phyloP scores from a whole-genome alignment of 92 coral and sea anemone genomes.

The Zoanthus sociatus region DNA sequence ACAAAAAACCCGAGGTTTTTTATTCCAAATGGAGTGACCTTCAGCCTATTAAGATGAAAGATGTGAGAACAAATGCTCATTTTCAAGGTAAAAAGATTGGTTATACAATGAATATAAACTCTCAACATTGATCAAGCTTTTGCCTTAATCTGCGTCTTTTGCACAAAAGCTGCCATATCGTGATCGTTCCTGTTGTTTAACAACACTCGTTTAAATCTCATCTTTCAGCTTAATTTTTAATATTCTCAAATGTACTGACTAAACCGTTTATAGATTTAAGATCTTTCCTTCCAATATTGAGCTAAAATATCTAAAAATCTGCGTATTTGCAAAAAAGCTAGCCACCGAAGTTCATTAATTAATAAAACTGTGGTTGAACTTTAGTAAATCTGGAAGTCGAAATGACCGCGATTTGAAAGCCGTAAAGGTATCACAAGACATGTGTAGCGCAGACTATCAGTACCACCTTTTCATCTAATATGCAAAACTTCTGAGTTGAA shows the following conservation, averaged over 20 bases:
- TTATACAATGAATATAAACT: slow-evolving; percentile 14
- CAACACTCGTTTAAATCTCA: slow-evolving; percentile 25
- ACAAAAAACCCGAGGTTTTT: slow-evolving; percentile 47
- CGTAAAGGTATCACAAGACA: slow-evolving; percentile 8
- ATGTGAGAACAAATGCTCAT: not conserved
- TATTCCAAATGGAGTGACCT: slow-evolving; percentile 18
- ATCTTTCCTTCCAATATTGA: not conserved
- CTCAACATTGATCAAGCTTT: slow-evolving; percentile 12
- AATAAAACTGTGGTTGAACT: slow-evolving; percentile 45
- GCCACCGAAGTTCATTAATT: slow-evolving; percentile 47
- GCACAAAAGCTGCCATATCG: slow-evolving; percentile 15
- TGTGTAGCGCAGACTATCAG: not conserved
- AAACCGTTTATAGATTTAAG: slow-evolving; percentile 3
- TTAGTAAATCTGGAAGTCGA: slow-evolving; percentile 18
- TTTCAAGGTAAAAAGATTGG: slow-evolving; percentile 32
- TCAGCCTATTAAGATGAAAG: slow-evolving; percentile 13
- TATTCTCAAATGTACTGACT: slow-evolving; percentile 24
- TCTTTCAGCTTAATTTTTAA: slow-evolving; percentile 39
- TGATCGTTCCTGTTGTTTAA: slow-evolving; percentile 36
- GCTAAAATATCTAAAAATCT: slow-evolving; percentile 22
- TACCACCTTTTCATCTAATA: slow-evolving; percentile 42
- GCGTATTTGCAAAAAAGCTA: slow-evolving; percentile 20
- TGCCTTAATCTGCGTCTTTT: slow-evolving; percentile 32
- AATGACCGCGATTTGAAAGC: slow-evolving; percentile 6
- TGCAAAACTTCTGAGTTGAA: slow-evolving; percentile 38